A percentile compares a stretch with the other conserved stretches of the same genome.
Evolutionary conservation across 2,113 vertebrate genomes (phyloP).

Genomic region (Corythornis madagascariensis): DNA sequence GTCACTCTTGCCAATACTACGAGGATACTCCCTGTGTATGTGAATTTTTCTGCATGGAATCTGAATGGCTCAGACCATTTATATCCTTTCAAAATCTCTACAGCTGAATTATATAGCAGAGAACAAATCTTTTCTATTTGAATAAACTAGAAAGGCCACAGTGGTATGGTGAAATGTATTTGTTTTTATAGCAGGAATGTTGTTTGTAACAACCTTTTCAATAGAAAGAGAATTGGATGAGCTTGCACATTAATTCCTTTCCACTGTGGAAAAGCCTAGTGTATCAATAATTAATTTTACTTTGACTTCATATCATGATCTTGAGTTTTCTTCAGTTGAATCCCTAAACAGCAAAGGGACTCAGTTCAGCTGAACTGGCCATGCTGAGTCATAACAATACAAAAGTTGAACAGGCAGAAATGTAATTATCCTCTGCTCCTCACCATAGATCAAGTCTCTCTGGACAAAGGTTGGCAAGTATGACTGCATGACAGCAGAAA

Average conservation of each 20-base stretch:
- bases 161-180: background rate
- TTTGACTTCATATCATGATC: conserved; percentile 15
- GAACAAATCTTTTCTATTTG: background rate
- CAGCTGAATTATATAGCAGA: background rate
- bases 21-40: background rate
- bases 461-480: background rate
- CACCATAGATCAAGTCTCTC: background rate
- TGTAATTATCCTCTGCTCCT: background rate
- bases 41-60: background rate
- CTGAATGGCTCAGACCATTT: background rate
- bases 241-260: background rate
- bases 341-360: background rate
- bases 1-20: background rate
- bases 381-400: conserved; percentile 8
- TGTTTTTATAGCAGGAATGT: background rate
- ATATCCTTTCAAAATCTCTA: background rate
- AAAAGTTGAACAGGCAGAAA: background rate
- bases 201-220: background rate
- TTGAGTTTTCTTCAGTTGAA: background rate
- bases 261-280: background rate
- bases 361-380: background rate
- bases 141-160: background rate
- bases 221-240: background rate
- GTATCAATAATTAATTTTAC: background rate
- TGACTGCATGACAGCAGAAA: background rate